Base-by-base conservation (phyloP, 2,888 invertebrate genomes). In the Xanthia togata region DNA sequence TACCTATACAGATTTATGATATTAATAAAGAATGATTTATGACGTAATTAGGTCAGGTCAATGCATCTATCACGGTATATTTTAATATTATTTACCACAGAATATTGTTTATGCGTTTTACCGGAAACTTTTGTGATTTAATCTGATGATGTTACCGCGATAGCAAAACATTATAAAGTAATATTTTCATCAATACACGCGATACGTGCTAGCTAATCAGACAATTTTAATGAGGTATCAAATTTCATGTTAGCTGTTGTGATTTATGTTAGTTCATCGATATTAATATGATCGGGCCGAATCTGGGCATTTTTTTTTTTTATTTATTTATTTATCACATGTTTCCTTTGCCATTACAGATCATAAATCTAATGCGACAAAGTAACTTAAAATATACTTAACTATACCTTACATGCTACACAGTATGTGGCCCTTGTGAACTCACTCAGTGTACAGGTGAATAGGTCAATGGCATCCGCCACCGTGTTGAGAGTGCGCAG, bases 1-100 rank as follows among this genome's bases (percentile, higher is more conserved):
- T n/a, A n/a, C n/a, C n/a, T n/a, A 17, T 1, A 68, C 60, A 57
- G 80, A 81, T 87, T 87, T 78, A 85, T 83, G 69, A 70, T 71
- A 71, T 47, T 71, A 80, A 86, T 83, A 71, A 69, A 76, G 67
- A 67, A 76, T 73, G 75, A 83, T 86, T 86, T 80, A 78, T 73
- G 35, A 11, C 38, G 59, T 76, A 80, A 86, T 86, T 83, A 75
- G 59, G 47, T 60, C 62, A 47, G 53, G 59, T 60, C 82, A 64
- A 63, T 73, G 84, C 63, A 60, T 71, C 44, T 47, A 73, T 65
- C 26, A 44, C 14, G 35, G 65, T 65, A 35, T 14, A 64, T 8
- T 69, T 73, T 26, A 59, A 50, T 59, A 65, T 26, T 26, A 70
- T 71, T 59, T 59, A 73, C 60, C 68, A 23, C 60, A 55, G 44